Base-by-base conservation (phyloP, 2,797 vertebrate species). In the Brachyrhaphis roseni region DNA sequence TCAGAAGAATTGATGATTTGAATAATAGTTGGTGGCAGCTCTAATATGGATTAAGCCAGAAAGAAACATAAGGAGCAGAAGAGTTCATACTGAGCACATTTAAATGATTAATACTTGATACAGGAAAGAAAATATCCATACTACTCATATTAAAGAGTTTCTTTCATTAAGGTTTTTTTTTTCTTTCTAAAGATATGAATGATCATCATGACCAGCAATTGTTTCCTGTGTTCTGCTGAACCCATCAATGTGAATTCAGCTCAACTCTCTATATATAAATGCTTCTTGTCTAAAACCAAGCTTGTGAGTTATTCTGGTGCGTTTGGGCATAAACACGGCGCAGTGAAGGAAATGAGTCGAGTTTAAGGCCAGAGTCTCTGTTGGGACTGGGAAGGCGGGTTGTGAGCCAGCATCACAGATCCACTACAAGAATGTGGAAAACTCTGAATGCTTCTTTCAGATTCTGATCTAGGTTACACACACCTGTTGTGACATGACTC, bases 291-390 rank as follows among this genome's bases (percentile, higher is more conserved):
- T 85, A 76, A 55, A 79, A 77, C 86, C 71, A 64, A 5, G 34
- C 74, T 80, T 89, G 71, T 81, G 77, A 88, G 84, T 81, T 75
- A 85, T 62, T 83, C 71, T 0, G 10, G 75, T 82, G 77, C 78
- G 66, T 80, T 79, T 62, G 75, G 77, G 82, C 45, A 81, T 84
- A 90, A 91, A 89, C 91, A 93, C 39, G 62, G 28, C 46, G 62
- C 55, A 75, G 80, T 28, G 79, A 87, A 87, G 87, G 89, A 93
- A 91, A 86, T 81, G 83, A 78, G 92, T 92, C 94, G 92, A 92
- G 78, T 72, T 49, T 47, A 45, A 64, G 91, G 91, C 68, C 86
- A 89, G 26, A 5, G 72, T 86, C 78, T 85, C 90, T 2, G 77
- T 10, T 13, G 51, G 84, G 86, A 88, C 55, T 41, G 20, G 82